phyloP scores from a whole-genome alignment of 2,888 invertebrate genomes.

The Lacanobia oleracea region DNA sequence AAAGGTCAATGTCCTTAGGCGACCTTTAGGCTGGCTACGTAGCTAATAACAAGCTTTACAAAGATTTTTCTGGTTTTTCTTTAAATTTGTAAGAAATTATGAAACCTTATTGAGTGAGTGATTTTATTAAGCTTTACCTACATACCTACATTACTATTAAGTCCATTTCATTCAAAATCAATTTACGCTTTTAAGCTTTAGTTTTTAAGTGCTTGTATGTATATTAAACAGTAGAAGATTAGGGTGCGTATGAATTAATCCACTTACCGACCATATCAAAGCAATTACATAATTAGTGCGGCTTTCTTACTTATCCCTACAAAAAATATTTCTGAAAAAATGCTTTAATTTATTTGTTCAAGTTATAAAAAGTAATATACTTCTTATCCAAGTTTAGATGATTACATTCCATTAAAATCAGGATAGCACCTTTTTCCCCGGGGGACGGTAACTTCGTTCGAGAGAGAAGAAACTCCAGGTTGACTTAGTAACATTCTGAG shows the following conservation, averaged over 20 bases:
- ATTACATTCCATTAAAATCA: constrained; percentile 55
- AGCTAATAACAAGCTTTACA: constrained; percentile 23
- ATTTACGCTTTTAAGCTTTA: background rate
- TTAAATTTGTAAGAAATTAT: constrained; percentile 11
- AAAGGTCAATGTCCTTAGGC: constrained; percentile 22
- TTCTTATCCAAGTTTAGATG: constrained; percentile 32
- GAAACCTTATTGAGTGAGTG: background rate
- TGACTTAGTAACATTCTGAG: constrained; percentile 43
- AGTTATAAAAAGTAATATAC: constrained; percentile 34
- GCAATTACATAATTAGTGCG: background rate
- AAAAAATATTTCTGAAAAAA: background rate
- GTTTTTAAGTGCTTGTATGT: background rate
- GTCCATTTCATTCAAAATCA: background rate
- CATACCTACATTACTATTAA: background rate
- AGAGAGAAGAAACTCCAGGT: constrained; percentile 47
- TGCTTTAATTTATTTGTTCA: constrained; percentile 35
- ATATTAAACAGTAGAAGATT: constrained; percentile 3
- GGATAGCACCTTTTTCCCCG: constrained; percentile 42
- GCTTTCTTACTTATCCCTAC: constrained; percentile 5
- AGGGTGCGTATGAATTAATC: constrained; percentile 7
- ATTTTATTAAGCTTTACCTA: background rate
- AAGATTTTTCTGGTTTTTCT: constrained; percentile 3
- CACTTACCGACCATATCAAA: constrained; percentile 11
- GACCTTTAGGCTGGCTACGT: constrained; percentile 19
- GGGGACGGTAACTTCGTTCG: constrained; percentile 38